Percentiles rank a stretch among this genome's conserved stretches.
Conservation (phyloP, 2,797 vertebrate species). For the Aphelocoma californica region DNA sequence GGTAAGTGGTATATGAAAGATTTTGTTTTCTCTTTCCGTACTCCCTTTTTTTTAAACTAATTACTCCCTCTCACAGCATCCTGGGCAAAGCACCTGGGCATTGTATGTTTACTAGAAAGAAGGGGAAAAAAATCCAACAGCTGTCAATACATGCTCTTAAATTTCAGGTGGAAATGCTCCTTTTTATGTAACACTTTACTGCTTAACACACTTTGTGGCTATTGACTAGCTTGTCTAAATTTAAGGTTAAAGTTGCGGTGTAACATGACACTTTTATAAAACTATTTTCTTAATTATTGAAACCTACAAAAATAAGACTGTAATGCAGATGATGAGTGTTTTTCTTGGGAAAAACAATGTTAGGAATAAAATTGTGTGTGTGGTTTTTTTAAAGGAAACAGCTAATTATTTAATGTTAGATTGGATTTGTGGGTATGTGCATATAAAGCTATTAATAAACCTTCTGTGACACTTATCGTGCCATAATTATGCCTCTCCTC, state of each 20-base stretch:
- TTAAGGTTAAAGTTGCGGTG: background rate
- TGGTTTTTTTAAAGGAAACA: background rate
- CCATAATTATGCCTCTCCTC: too few relatives aligned
- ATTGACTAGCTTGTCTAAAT: background rate
- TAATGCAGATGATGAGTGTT: background rate
- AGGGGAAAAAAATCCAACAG: background rate
- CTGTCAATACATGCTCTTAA: constrained; percentile 37
- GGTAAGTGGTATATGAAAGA: background rate
- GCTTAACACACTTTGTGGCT: constrained; percentile 22
- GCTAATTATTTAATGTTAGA: background rate
- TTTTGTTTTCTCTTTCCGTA: background rate
- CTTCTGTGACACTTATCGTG: background rate
- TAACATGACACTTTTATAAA: background rate
- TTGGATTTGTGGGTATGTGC: background rate
- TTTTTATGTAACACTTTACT: constrained; percentile 32
- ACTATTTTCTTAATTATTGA: background rate
- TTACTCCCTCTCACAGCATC: background rate
- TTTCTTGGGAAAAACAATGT: background rate
- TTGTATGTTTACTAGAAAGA: background rate
- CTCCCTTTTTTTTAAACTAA: background rate
- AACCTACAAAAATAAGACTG: background rate
- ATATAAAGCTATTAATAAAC: background rate
- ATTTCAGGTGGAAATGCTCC: constrained; percentile 40
- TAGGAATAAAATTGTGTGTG: background rate
- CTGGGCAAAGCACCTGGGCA: background rate